Evolutionary conservation across 2,797 vertebrate species (phyloP).

Genomic region (Tadarida brasiliensis): DNA sequence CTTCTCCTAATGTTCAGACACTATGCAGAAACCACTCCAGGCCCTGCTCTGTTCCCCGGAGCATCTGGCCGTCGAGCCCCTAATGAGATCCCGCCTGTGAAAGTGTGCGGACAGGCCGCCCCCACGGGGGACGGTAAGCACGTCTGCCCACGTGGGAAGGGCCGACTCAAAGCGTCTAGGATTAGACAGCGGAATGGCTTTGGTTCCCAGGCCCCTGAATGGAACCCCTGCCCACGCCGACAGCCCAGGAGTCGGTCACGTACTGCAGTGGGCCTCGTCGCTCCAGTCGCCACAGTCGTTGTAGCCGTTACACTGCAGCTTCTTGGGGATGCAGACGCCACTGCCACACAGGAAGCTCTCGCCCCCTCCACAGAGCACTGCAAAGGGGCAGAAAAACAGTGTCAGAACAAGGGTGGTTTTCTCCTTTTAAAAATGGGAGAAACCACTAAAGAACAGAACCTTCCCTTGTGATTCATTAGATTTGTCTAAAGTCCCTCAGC

Average conservation of each 20-base stretch:
- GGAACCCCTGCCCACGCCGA: neutral
- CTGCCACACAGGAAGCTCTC: conserved; percentile 93
- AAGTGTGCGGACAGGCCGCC: neutral
- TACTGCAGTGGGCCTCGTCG: conserved; percentile 95
- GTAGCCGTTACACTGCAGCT: conserved; percentile 95
- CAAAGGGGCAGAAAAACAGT: neutral
- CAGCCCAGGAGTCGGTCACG: conserved; percentile 68
- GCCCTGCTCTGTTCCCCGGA: neutral
- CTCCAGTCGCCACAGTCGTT: conserved; percentile 99
- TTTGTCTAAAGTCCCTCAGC: neutral
- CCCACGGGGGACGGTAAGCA: conserved; percentile 37
- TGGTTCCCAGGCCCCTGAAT: neutral
- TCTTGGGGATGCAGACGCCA: conserved; percentile 93
- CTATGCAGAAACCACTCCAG: neutral
- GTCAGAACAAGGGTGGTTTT: neutral
- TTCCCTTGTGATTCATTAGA: neutral
- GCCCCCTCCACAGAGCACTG: conserved; percentile 87
- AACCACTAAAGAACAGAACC: neutral
- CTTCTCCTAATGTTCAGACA: neutral
- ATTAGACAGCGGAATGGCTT: neutral
- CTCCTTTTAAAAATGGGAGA: neutral
- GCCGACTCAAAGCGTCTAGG: neutral
- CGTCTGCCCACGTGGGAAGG: neutral
- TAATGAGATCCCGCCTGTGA: neutral
- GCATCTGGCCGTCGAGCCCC: neutral